Evolutionary conservation across 2,797 vertebrate species (phyloP).

Genomic region (Pachyuromys duprasi): DNA sequence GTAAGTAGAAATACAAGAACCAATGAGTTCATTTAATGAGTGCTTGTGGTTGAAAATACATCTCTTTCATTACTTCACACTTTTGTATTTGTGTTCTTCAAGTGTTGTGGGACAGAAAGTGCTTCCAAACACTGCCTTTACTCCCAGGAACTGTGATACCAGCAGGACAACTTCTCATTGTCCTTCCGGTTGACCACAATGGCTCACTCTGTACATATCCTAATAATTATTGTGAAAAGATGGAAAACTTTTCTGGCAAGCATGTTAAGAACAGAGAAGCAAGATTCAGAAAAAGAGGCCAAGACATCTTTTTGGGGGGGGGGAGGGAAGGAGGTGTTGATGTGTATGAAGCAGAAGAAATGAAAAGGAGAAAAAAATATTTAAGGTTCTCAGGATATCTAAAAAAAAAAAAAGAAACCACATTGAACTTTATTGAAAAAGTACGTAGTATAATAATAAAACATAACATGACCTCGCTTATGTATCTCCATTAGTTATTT

Average conservation of each 20-base stretch:
- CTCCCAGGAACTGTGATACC: not conserved
- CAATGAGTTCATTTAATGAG: not conserved
- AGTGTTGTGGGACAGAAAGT: slow-evolving; percentile 8
- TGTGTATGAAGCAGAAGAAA: not conserved
- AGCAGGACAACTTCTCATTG: not conserved
- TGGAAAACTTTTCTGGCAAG: not conserved
- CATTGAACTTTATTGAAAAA: slow-evolving; percentile 5
- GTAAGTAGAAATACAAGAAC: slow-evolving; percentile 45
- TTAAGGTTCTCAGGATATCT: not conserved
- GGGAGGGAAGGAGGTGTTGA: too few species aligned
- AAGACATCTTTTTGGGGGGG: not conserved
- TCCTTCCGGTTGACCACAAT: not conserved
- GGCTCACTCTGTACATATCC: not conserved
- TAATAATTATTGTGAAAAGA: slow-evolving; percentile 45
- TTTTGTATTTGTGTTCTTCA: not conserved
- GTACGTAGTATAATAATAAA: not conserved
- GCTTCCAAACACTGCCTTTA: slow-evolving; percentile 5
- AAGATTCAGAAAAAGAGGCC: not conserved
- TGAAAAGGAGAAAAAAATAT: slow-evolving; percentile 6
- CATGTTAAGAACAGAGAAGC: slow-evolving; percentile 8
- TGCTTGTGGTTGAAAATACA: slow-evolving; percentile 15
- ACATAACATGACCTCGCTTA: not conserved
- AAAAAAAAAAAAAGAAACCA: not conserved
- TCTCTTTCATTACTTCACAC: not conserved
- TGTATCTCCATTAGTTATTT: not conserved